A percentile compares a stretch with the other conserved stretches of the same genome.
Conservation (phyloP, 2,888 invertebrate genomes). For the Orthonevra nobilis region DNA sequence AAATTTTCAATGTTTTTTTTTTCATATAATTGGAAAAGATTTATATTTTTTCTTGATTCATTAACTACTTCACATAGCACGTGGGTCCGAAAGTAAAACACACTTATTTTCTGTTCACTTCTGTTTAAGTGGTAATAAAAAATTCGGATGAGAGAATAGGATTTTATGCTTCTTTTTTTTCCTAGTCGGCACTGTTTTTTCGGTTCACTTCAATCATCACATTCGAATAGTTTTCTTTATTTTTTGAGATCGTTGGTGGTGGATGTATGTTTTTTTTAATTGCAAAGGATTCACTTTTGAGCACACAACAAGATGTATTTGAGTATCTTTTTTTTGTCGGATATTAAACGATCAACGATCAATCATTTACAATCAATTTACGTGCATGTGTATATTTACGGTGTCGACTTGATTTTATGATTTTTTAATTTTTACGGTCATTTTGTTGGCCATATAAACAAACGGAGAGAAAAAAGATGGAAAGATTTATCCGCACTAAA, state of each 20-base stretch:
- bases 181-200: slow-evolving; percentile 28
- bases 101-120: slow-evolving; percentile 63
- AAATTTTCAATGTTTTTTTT: slow-evolving; percentile 7
- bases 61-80: slow-evolving; percentile 47
- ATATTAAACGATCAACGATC: slow-evolving; percentile 1
- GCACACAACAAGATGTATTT: too few relatives aligned
- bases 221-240: slow-evolving; percentile 6
- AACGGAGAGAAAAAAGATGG: too few relatives aligned
- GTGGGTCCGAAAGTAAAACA: slow-evolving; percentile 38
- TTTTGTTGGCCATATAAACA: slow-evolving; percentile 42
- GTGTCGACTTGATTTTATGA: slow-evolving; percentile 42
- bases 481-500: slow-evolving; percentile 51
- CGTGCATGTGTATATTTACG: slow-evolving; percentile 14
- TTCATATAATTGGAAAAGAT: slow-evolving; percentile 46
- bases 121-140: slow-evolving; percentile 60
- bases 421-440: slow-evolving; percentile 62
- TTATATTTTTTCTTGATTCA: too few relatives aligned
- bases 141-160: slow-evolving; percentile 52
- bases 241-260: slow-evolving; percentile 25
- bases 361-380: slow-evolving; percentile 7
- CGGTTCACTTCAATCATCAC: slow-evolving; percentile 34
- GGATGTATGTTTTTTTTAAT: slow-evolving; percentile 38
- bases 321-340: slow-evolving; percentile 27
- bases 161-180: slow-evolving; percentile 33
- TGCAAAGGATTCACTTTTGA: slow-evolving; percentile 23